Percentiles rank a stretch among this genome's conserved stretches.
phyloP scores from a whole-genome alignment of 2,797 vertebrate genomes.

The Acipenser transmontanus region DNA sequence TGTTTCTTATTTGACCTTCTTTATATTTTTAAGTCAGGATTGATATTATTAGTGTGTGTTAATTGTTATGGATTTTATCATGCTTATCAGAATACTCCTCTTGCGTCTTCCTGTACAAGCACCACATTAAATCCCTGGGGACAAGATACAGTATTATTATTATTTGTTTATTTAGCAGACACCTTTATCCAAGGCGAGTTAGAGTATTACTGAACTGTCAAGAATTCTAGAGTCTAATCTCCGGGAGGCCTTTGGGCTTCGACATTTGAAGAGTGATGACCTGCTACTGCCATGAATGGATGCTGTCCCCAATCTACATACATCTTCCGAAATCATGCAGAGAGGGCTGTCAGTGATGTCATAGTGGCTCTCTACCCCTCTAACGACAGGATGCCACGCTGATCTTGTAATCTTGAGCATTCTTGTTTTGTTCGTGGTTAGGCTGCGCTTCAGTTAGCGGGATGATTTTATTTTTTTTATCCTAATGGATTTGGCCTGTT shows the following conservation, averaged over 20 bases:
- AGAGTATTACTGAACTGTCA: conserved; percentile 22
- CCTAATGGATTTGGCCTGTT: conserved; percentile 69
- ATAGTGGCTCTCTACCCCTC: conserved; percentile 27
- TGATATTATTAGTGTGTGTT: too few species aligned
- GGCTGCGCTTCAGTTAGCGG: conserved; percentile 55
- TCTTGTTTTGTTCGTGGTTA: conserved; percentile 46
- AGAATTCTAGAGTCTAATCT: conserved; percentile 34
- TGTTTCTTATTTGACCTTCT: too few species aligned
- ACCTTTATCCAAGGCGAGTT: too few species aligned
- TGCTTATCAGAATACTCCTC: too few species aligned
- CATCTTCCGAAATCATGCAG: neutral
- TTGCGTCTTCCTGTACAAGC: too few species aligned
- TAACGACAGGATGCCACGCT: conserved; percentile 42
- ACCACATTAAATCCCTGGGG: too few species aligned
- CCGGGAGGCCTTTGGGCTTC: conserved; percentile 23
- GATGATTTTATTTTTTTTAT: conserved; percentile 51
- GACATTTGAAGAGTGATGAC: conserved; percentile 24
- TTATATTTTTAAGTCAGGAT: too few species aligned
- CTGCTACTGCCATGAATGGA: conserved; percentile 13
- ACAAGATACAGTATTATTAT: too few species aligned
- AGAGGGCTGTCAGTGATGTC: conserved; percentile 36
- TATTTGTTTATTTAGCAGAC: too few species aligned
- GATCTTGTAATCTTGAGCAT: conserved; percentile 39
- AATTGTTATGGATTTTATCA: too few species aligned
- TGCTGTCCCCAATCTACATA: conserved; percentile 15